Evolutionary conservation across 2,888 invertebrate species (phyloP).

Genomic region (Ecliptopera silaceata): DNA sequence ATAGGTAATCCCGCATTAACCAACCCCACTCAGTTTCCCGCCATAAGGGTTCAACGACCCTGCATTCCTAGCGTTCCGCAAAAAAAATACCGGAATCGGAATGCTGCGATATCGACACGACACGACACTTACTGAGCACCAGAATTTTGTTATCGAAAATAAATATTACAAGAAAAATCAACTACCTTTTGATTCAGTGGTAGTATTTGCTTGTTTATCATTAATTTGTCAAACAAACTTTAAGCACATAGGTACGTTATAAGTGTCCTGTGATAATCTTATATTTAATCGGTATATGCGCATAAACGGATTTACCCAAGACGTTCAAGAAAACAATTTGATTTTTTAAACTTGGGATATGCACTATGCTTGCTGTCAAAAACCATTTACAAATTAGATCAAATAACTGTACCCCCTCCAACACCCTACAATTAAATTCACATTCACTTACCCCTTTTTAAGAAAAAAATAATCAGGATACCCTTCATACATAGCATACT

Average conservation of each 20-base stretch:
- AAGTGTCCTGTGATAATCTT: too few species aligned
- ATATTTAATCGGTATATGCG: too few species aligned
- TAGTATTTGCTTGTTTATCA: too few species aligned
- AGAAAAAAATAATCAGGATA: constrained; percentile 67
- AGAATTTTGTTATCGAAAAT: too few species aligned
- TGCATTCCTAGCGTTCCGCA: constrained; percentile 56
- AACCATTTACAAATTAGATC: constrained; percentile 48
- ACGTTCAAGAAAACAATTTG: too few species aligned
- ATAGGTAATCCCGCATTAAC: constrained; percentile 50
- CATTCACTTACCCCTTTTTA: constrained; percentile 67
- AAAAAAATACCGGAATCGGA: constrained; percentile 45
- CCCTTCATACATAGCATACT: constrained; percentile 49
- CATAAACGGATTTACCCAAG: too few species aligned
- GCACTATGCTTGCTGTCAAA: constrained; percentile 21
- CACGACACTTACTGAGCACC: constrained; percentile 1
- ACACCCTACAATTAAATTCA: constrained; percentile 75
- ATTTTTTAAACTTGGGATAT: too few species aligned
- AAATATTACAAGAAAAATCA: too few species aligned
- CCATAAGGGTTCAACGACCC: constrained; percentile 57
- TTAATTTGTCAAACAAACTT: too few species aligned
- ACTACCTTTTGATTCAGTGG: too few species aligned
- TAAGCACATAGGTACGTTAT: too few species aligned
- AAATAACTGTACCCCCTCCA: constrained; percentile 58
- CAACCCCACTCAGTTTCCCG: constrained; percentile 55
- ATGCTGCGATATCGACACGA: constrained; percentile 2